phyloP scores from a whole-genome alignment of 35 echinoderm and acorn worm species.

The Nesometra sesokonis region DNA sequence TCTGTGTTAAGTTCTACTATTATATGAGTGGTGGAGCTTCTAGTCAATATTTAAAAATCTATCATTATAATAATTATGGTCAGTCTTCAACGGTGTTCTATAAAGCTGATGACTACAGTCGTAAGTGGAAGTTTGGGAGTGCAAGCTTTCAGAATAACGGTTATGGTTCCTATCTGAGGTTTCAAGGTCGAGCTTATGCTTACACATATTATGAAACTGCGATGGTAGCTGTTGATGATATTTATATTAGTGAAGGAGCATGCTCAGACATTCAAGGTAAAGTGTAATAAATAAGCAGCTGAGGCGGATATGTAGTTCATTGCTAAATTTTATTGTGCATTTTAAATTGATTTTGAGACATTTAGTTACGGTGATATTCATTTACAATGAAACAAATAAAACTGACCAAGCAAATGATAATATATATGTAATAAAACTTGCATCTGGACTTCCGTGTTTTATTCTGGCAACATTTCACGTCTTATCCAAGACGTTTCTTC shows the following conservation, averaged over 20 bases:
- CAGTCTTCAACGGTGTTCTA: neutral
- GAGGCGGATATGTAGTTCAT: too few relatives aligned
- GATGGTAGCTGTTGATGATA: neutral
- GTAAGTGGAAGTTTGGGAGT: neutral
- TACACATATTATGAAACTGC: neutral
- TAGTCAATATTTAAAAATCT: neutral
- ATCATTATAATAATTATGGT: neutral
- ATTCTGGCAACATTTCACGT: too few relatives aligned
- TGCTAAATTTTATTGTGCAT: too few relatives aligned
- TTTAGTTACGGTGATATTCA: too few relatives aligned
- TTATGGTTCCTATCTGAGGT: neutral
- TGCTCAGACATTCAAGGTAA: neutral
- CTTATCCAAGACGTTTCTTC: too few relatives aligned
- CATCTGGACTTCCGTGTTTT: too few relatives aligned
- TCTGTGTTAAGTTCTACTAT: neutral
- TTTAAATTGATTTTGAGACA: too few relatives aligned
- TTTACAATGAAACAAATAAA: too few relatives aligned
- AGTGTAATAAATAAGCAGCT: too few relatives aligned
- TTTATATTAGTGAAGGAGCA: neutral
- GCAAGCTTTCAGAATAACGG: neutral
- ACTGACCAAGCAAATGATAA: too few relatives aligned
- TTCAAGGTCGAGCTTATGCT: neutral
- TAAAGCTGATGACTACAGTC: neutral
- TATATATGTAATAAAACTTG: too few relatives aligned
- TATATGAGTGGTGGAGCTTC: neutral